These are phyloP conservation scores for Linnaemya vulpina DNA, from an alignment of 2,888 invertebrate genomes.

Conservation along the genomic window DNA sequence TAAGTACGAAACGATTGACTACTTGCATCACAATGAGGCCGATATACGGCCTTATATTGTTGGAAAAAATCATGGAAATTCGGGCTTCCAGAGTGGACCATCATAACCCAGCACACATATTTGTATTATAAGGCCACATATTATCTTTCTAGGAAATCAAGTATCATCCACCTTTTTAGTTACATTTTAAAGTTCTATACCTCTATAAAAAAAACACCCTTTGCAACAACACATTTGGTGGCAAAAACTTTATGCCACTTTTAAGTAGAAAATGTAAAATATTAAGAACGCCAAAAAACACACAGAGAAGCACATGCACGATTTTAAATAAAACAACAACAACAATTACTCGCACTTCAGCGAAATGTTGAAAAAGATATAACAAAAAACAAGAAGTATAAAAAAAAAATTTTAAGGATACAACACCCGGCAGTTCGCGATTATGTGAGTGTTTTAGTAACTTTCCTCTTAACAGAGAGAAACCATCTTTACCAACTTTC, in stretches of 20 bases:
- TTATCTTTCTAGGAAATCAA: too few species aligned
- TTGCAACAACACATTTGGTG: conserved; percentile 56
- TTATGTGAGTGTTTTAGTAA: neutral
- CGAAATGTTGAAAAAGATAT: neutral
- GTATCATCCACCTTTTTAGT: too few species aligned
- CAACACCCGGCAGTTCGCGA: neutral
- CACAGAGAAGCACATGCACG: neutral
- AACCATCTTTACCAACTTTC: neutral
- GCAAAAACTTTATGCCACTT: conserved; percentile 58
- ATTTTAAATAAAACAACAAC: neutral
- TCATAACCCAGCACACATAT: conserved; percentile 25
- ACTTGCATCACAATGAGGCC: too few species aligned
- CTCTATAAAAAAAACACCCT: too few species aligned
- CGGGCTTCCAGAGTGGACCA: too few species aligned
- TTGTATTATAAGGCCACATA: too few species aligned
- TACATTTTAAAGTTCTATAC: too few species aligned
- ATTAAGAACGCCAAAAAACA: conserved; percentile 30
- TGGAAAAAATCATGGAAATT: neutral
- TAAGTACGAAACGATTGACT: too few species aligned
- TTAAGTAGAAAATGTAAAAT: conserved; percentile 42
- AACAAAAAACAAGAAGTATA: too few species aligned
- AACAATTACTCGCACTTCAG: neutral
- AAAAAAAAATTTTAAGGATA: neutral
- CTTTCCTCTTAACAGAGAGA: neutral
- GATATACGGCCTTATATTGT: too few species aligned